These are phyloP conservation scores for Scaptomyza hsui DNA, from an alignment of 1,140 invertebrate genomes.

Conservation along the genomic window DNA sequence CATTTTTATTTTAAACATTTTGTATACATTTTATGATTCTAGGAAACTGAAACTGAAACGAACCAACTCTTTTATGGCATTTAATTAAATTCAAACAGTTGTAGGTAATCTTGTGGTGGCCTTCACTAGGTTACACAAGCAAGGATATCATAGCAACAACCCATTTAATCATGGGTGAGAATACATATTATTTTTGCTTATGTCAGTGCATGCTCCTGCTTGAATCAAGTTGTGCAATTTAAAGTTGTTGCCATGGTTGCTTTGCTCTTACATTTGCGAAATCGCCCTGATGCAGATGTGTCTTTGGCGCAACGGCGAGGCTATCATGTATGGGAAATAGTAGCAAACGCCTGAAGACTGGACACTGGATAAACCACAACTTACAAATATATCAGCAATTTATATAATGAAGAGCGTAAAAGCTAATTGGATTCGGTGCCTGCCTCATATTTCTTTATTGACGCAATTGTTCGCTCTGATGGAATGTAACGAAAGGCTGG, in stretches of 20 bases:
- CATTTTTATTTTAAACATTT: too few species aligned
- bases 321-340: neutral
- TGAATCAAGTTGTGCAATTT: slow-evolving; percentile 24
- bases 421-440: slow-evolving; percentile 65
- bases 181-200: neutral
- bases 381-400: slow-evolving; percentile 54
- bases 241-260: slow-evolving; percentile 15
- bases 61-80: neutral
- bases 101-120: neutral
- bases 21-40: neutral
- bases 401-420: slow-evolving; percentile 27
- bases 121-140: neutral
- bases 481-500: slow-evolving; percentile 38
- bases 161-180: neutral
- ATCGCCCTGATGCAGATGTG: slow-evolving; percentile 11
- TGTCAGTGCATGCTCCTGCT: neutral
- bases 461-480: slow-evolving; percentile 23
- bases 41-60: neutral
- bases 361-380: neutral
- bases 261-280: neutral
- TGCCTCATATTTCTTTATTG: slow-evolving; percentile 56
- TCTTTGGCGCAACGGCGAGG: slow-evolving; percentile 23
- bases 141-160: neutral
- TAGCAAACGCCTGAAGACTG: neutral
- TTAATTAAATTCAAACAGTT: neutral